These are phyloP conservation scores for Pseudochaenichthys georgianus DNA, from an alignment of 2,797 vertebrate genomes.

Conservation along the genomic window DNA sequence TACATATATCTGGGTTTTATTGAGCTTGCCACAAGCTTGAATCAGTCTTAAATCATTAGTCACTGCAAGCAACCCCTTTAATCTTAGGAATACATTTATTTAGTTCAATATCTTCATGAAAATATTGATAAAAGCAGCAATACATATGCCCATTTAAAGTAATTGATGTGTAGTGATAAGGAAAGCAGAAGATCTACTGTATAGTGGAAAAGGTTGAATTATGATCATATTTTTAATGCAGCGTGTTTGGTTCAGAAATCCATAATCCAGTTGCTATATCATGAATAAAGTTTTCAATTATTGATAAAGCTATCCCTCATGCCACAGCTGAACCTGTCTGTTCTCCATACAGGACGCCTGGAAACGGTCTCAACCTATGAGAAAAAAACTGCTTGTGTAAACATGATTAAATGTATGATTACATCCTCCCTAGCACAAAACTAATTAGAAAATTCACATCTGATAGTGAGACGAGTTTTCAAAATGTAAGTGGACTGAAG, in stretches of 20 bases:
- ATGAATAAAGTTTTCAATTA: slow-evolving; percentile 6
- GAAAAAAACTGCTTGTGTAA: background rate
- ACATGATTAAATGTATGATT: background rate
- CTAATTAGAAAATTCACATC: slow-evolving; percentile 3
- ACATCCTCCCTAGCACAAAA: slow-evolving; percentile 1
- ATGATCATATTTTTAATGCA: background rate
- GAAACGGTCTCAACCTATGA: background rate
- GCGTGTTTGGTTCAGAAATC: slow-evolving; percentile 5
- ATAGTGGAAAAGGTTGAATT: background rate
- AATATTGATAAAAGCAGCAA: background rate
- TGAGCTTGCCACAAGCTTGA: no score
- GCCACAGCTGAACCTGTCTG: background rate
- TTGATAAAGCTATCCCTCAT: background rate
- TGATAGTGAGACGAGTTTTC: background rate
- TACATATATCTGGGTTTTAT: no score
- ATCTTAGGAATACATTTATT: background rate
- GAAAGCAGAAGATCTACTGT: background rate
- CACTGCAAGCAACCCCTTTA: background rate
- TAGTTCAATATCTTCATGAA: background rate
- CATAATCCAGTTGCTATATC: slow-evolving; percentile 5
- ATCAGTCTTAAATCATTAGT: background rate
- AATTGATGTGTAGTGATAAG: background rate
- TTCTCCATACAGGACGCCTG: background rate
- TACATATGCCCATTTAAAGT: background rate
- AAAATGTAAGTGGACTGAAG: background rate